A percentile compares a stretch with the other conserved stretches of the same genome.
phyloP scores from a whole-genome alignment of 1,140 invertebrate genomes.

The Heliothis subflexa region DNA sequence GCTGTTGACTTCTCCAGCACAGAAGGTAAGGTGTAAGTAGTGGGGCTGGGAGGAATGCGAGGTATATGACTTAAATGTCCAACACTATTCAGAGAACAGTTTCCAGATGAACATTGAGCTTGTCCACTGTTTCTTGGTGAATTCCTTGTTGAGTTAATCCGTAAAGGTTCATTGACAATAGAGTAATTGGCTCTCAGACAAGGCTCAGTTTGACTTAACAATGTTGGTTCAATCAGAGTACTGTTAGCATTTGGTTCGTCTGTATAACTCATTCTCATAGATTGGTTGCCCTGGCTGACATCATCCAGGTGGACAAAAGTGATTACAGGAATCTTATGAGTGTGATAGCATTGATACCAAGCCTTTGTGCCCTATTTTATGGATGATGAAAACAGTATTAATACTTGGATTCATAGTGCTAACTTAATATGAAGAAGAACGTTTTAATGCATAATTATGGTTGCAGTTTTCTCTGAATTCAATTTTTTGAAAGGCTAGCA shows the following conservation, averaged over 20 bases:
- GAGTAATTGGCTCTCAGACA: constrained; percentile 7
- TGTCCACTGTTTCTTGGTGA: neutral
- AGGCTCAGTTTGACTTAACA: constrained; percentile 35
- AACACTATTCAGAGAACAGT: constrained; percentile 61
- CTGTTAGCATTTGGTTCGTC: constrained; percentile 71
- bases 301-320: constrained; percentile 75
- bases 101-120: constrained; percentile 47
- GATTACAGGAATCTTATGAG: constrained; percentile 72
- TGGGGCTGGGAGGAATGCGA: constrained; percentile 67
- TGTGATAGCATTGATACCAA: constrained; percentile 81
- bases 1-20: constrained; percentile 61
- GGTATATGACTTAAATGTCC: constrained; percentile 79
- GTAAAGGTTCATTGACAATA: neutral
- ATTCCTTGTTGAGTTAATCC: neutral
- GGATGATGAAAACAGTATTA: constrained; percentile 55
- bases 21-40: constrained; percentile 72
- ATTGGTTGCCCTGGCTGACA: constrained; percentile 50
- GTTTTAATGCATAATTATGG: constrained; percentile 46
- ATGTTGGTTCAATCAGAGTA: constrained; percentile 60
- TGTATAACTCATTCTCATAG: constrained; percentile 50
- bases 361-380: constrained; percentile 72
- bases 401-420: constrained; percentile 27
- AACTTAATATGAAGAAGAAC: constrained; percentile 52
- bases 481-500: constrained; percentile 69
- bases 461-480: constrained; percentile 72